Base-by-base conservation (phyloP, 1,140 invertebrate species). In the Antheraea pernyi region DNA sequence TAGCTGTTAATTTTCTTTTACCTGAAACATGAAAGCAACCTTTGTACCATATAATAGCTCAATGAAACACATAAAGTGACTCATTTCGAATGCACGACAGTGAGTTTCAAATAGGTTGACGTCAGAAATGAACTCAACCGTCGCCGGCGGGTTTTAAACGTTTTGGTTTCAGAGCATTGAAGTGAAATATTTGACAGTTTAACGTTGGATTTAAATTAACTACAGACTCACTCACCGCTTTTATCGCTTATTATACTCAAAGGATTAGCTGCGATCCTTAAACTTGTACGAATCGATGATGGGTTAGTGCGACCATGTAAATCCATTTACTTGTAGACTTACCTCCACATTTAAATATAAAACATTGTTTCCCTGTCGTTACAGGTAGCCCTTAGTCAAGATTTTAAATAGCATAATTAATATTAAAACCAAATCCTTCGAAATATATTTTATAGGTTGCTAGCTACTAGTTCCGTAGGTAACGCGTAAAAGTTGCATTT, bases 121-220 rank as follows among this genome's bases (percentile, higher is more conserved):
- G 46, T 53, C 46, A 42, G 46, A 53, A 16, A 53, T 53, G 46
- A 53, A 53, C 16, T 53, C 13, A 53, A 53, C 11, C 46, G 46
- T 53, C 46, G 46, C 11, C 46, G 46, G 16, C 16, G 46, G 11
- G 16, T 53, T 53, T 53, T 53, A 53, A 53, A 53, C 46, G 46
- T 16, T 53, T 53, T 16, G 46, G 46, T 53, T 53, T 53, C 46
- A 53, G 46, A 53, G 46, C 46, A 53, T n/a, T 53, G 46, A 53
- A 53, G 46, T 53, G 46, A 53, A 53, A 53, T 53, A 53, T 53
- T 16, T 53, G 46, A n/a, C 46, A 53, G 46, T 53, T 53, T 53
- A 53, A 53, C 46, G 46, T 53, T 13, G 46, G 46, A 53, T 53
- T 16, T 53, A 53, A 53, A 53, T 53, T 53, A 53, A 53, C 46